phyloP scores from a whole-genome alignment of 1,140 invertebrate species.

The Ceratoteleas bidentatus region DNA sequence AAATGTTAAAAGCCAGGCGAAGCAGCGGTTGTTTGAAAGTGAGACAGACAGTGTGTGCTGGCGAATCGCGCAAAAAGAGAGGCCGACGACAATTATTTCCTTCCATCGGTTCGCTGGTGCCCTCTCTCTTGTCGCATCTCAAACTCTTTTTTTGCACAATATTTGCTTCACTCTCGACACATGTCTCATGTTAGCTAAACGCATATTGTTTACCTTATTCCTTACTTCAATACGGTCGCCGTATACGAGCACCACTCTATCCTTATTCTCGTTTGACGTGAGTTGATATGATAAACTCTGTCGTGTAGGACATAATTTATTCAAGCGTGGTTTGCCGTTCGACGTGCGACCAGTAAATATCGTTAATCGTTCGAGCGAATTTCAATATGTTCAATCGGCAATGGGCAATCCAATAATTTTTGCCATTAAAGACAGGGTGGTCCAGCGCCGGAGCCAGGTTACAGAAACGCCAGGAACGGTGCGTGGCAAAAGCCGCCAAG shows the following conservation, averaged over 20 bases:
- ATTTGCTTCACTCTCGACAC: conserved; percentile 56
- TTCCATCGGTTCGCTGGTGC: conserved; percentile 45
- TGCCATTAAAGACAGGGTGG: conserved; percentile 18
- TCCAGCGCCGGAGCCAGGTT: conserved; percentile 47
- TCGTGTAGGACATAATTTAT: conserved; percentile 29
- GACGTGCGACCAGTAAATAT: not conserved
- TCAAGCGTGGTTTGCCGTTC: conserved; percentile 16
- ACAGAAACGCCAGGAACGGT: conserved; percentile 34
- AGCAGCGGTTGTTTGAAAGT: conserved; percentile 60
- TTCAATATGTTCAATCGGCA: conserved; percentile 19
- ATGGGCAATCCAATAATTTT: not conserved
- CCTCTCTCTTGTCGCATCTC: conserved; percentile 42
- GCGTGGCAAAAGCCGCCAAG: conserved; percentile 51
- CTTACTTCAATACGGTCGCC: conserved; percentile 83
- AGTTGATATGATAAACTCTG: conserved; percentile 81
- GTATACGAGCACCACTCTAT: conserved; percentile 83
- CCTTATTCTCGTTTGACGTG: conserved; percentile 80
- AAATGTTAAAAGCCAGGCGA: conserved; percentile 69
- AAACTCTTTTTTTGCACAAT: conserved; percentile 65
- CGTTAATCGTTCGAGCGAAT: conserved; percentile 22
- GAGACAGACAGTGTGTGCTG: conserved; percentile 58
- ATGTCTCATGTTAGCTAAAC: conserved; percentile 60
- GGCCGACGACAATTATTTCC: conserved; percentile 38
- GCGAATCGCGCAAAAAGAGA: conserved; percentile 65
- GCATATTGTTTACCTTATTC: conserved; percentile 81